Base-by-base conservation (phyloP, 2,113 vertebrate genomes). In the Pteruthius melanotis region DNA sequence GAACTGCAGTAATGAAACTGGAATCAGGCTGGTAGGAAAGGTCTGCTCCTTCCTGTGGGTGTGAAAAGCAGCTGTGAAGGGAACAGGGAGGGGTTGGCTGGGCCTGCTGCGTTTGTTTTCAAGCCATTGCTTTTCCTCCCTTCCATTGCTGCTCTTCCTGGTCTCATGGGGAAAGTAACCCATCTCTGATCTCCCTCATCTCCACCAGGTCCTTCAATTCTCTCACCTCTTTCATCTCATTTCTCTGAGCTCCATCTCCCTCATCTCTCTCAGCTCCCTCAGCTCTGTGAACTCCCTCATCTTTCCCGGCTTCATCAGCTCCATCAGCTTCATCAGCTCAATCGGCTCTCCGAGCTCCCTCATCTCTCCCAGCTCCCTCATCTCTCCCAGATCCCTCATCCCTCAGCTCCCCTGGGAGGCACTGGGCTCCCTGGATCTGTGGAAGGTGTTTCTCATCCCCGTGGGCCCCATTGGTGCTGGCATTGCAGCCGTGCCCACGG, bases 151-250 rank as follows among this genome's bases (percentile, higher is more conserved):
- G 35, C 15, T 60, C 16, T 54, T 53, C 57, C 72, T 39, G 33
- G 44, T 16, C 57, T 23, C 3, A 0, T 0, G 2, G 8, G 11
- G 22, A 7, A 30, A 15, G 20, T 3, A 5, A 12, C 57, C 57
- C 57, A 6, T 24, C 57, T 26, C 44, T 28, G 53, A 31, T 40
- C 40, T 65, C 26, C n/a, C 66, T 35, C 7, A 10, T 12, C 65
- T 42, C 19, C 13, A 2, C 10, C 42, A 47, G 22, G 26, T 18
- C 53, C 35, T 20, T 50, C 37, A 17, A 12, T 21, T 27, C 17
- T 9, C 50, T 35, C 10, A 30, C 10, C 11, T 20, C n/a, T 11
- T 18, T 27, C 44, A 50, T 4, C 20, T 35, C 49, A 26, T 49
- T 40, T 15, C 33, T 20, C 40, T 40, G 21, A 33, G 30, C 14